Percentiles rank a stretch among this genome's conserved stretches.
These are phyloP conservation scores for Myrmecobius fasciatus DNA, from an alignment of 2,113 vertebrate species.

Conservation along the genomic window DNA sequence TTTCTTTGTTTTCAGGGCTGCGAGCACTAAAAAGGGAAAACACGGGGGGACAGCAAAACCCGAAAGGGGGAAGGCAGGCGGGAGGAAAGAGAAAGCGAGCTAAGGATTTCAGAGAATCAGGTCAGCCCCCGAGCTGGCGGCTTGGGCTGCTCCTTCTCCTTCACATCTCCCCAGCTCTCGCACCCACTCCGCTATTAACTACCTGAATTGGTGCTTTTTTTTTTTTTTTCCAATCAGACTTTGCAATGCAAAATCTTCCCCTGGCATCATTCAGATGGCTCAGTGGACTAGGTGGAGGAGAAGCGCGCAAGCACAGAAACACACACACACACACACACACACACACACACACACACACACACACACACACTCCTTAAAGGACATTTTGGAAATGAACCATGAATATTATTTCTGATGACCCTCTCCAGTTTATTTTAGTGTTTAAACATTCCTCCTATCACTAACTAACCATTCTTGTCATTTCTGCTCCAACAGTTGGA, in stretches of 20 bases:
- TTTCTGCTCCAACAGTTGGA: background rate
- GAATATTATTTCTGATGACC: background rate
- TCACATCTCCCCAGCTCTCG: slow-evolving; percentile 20
- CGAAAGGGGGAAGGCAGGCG: slow-evolving; percentile 50
- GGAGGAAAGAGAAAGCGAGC: slow-evolving; percentile 57
- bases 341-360: background rate
- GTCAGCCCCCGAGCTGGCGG: slow-evolving; percentile 64
- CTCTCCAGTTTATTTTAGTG: background rate
- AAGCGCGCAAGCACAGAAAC: slow-evolving; percentile 5
- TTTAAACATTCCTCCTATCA: background rate
- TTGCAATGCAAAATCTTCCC: slow-evolving; percentile 51
- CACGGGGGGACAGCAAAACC: background rate
- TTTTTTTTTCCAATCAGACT: slow-evolving; percentile 26
- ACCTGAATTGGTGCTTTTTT: slow-evolving; percentile 41
- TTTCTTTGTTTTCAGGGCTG: slow-evolving; percentile 76
- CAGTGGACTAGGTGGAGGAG: background rate
- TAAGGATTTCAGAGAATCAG: slow-evolving; percentile 68
- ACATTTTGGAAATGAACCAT: background rate
- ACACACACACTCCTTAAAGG: background rate
- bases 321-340: background rate
- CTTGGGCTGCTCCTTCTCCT: slow-evolving; percentile 12
- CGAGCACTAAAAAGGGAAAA: slow-evolving; percentile 42
- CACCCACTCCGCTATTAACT: slow-evolving; percentile 16
- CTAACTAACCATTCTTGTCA: background rate
- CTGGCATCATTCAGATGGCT: slow-evolving; percentile 11